Evolutionary conservation across 1,140 invertebrate species (phyloP).

Genomic region (Papilio polytes): DNA sequence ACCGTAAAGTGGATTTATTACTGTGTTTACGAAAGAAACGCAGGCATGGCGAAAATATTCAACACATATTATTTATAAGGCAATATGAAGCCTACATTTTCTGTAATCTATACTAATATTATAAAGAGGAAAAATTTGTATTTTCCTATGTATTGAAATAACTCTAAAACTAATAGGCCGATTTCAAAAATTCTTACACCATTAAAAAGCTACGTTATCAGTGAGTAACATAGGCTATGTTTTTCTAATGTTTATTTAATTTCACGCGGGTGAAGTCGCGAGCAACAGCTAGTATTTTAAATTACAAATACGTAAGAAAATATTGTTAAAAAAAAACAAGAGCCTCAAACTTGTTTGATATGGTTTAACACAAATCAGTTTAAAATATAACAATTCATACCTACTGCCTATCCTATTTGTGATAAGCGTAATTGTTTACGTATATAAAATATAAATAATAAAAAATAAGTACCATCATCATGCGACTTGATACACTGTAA

Average conservation of each 20-base stretch:
- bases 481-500: slow-evolving; percentile 80
- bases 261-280: too few relatives aligned
- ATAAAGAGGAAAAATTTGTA: too few relatives aligned
- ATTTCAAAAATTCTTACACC: too few relatives aligned
- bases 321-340: slow-evolving; percentile 4
- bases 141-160: too few relatives aligned
- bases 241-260: too few relatives aligned
- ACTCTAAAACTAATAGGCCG: too few relatives aligned
- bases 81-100: not conserved
- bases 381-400: not conserved
- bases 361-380: not conserved
- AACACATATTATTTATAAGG: not conserved
- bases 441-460: slow-evolving; percentile 35
- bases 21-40: slow-evolving; percentile 22
- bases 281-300: too few relatives aligned
- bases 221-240: too few relatives aligned
- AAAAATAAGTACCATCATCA: slow-evolving; percentile 69
- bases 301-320: not conserved
- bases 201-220: too few relatives aligned
- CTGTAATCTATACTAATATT: too few relatives aligned
- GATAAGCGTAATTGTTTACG: slow-evolving; percentile 7
- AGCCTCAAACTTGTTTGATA: not conserved
- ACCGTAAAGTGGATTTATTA: slow-evolving; percentile 20
- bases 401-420: not conserved
- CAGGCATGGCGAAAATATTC: slow-evolving; percentile 24